A percentile compares a stretch with the other conserved stretches of the same genome.
phyloP scores from a whole-genome alignment of 2,888 invertebrate genomes.

The Ochlodes sylvanus region DNA sequence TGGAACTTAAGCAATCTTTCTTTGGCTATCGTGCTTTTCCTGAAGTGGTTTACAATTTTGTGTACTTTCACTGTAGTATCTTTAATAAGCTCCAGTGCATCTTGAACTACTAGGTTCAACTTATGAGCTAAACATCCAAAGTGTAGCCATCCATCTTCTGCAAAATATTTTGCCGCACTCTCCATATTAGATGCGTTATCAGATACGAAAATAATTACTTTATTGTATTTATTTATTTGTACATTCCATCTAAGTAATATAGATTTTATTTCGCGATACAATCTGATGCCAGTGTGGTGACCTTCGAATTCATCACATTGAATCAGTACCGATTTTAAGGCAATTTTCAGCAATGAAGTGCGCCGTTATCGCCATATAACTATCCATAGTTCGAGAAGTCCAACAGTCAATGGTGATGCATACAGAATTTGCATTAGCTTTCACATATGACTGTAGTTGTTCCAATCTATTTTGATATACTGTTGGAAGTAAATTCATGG shows the following conservation, averaged over 20 bases:
- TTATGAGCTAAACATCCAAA: not conserved
- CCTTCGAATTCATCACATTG: not conserved
- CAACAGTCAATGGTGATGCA: not conserved
- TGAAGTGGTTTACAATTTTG: not conserved
- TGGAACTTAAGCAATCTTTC: constrained; percentile 16
- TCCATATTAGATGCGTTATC: not conserved
- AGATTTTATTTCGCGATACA: not conserved
- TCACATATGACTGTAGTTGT: not conserved
- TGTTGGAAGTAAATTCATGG: not conserved
- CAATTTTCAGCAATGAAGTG: not conserved
- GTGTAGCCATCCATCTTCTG: not conserved
- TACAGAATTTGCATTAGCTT: not conserved
- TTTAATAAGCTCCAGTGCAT: not conserved
- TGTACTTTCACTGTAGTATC: not conserved
- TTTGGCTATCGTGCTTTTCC: not conserved
- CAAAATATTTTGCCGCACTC: not conserved
- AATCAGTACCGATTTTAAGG: not conserved
- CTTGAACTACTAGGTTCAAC: not conserved
- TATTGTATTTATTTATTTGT: no score
- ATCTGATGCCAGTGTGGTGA: not conserved
- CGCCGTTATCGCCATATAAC: not conserved
- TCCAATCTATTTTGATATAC: not conserved
- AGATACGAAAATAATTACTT: not conserved
- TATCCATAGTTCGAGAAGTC: not conserved
- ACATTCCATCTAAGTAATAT: not conserved